phyloP scores from a whole-genome alignment of 2,888 invertebrate genomes.

The Diaperis boleti region DNA sequence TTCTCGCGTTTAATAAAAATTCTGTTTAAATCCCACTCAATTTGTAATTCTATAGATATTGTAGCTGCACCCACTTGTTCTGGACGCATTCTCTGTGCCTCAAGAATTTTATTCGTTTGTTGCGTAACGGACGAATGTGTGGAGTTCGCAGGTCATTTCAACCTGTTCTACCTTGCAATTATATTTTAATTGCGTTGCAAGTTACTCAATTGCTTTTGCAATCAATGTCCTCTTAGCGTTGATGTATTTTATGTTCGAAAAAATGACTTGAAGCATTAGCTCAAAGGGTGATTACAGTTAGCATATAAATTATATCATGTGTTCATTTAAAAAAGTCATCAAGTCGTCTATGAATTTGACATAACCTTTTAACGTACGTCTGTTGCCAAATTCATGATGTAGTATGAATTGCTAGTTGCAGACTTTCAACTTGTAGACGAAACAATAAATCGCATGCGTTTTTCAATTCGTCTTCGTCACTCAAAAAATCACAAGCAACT shows the following conservation, averaged over 20 bases:
- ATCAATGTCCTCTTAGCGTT: background rate
- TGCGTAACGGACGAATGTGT: constrained; percentile 23
- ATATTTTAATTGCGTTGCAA: constrained; percentile 4
- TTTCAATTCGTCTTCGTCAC: too few species aligned
- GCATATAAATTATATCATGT: too few species aligned
- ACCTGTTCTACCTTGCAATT: constrained; percentile 28
- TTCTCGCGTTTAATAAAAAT: constrained; percentile 9
- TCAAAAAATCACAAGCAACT: too few species aligned
- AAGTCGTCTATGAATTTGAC: too few species aligned
- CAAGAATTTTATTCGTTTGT: constrained; percentile 23
- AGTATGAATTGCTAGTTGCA: too few species aligned
- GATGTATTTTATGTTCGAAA: background rate
- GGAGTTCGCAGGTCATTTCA: constrained; percentile 34
- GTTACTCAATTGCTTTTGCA: constrained; percentile 21
- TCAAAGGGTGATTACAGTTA: too few species aligned
- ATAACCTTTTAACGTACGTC: too few species aligned
- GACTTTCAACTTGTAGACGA: too few species aligned
- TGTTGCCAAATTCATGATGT: too few species aligned
- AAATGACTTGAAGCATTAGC: too few species aligned
- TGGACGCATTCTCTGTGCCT: constrained; percentile 18
- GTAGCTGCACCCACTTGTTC: constrained; percentile 18
- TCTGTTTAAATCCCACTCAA: constrained; percentile 1
- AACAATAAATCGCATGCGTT: too few species aligned
- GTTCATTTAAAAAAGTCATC: too few species aligned
- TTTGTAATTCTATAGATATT: constrained; percentile 22